Evolutionary conservation across 2,797 vertebrate species (phyloP).

Genomic region (Eulemur coronatus): DNA sequence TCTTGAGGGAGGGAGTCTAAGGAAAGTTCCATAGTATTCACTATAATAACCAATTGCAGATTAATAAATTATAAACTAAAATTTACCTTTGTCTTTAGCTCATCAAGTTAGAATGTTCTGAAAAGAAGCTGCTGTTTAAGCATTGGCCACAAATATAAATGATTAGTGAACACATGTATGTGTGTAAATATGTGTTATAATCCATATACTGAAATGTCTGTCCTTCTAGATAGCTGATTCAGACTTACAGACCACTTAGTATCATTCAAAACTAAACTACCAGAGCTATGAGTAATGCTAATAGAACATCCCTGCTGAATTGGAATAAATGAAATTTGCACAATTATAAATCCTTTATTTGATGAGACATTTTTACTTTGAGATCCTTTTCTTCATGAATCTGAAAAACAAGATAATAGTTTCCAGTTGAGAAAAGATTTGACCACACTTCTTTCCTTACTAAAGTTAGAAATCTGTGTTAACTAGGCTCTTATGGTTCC

Average conservation of each 20-base stretch:
- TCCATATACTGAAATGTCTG: not conserved
- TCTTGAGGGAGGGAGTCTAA: not conserved
- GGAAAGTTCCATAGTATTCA: not conserved
- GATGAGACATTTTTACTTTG: not conserved
- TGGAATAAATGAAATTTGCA: not conserved
- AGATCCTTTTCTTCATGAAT: not conserved
- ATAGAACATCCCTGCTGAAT: not conserved
- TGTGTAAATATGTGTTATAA: not conserved
- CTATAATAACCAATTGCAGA: not conserved
- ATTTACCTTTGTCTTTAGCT: not conserved
- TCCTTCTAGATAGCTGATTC: not conserved
- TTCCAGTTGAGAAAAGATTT: not conserved
- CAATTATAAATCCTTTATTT: slow-evolving; percentile 14
- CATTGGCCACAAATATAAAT: not conserved
- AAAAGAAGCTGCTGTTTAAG: not conserved
- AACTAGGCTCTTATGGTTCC: not conserved
- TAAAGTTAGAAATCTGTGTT: not conserved
- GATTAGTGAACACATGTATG: not conserved
- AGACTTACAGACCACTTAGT: not conserved
- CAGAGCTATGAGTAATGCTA: not conserved
- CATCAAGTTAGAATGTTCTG: not conserved
- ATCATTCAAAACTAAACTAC: not conserved
- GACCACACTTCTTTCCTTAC: not conserved
- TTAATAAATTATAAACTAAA: not conserved
- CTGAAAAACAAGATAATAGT: not conserved